Percentiles rank a stretch among this genome's conserved stretches.
phyloP scores from a whole-genome alignment of 1,140 invertebrate genomes.

The Laupala kohalensis region DNA sequence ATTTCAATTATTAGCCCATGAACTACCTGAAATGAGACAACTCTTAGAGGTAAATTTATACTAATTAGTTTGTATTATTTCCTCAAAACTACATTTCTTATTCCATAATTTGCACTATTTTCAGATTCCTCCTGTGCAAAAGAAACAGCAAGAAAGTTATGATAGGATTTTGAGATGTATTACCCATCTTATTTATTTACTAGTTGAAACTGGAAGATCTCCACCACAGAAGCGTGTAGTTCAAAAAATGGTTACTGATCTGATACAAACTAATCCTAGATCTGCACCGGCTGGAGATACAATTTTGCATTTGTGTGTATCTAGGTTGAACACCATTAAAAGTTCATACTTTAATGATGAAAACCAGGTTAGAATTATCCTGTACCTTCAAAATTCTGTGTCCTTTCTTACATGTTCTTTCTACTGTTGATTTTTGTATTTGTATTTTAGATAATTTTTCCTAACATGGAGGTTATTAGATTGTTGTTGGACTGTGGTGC shows the following conservation, averaged over 20 bases:
- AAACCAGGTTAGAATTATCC: slow-evolving; percentile 32
- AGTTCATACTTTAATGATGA: slow-evolving; percentile 65
- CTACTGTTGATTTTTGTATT: background rate
- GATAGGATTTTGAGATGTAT: slow-evolving; percentile 66
- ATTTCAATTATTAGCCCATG: slow-evolving; percentile 47
- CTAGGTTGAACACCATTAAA: slow-evolving; percentile 62
- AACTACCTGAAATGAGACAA: slow-evolving; percentile 34
- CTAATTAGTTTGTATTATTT: background rate
- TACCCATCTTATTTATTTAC: slow-evolving; percentile 65
- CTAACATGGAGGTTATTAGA: slow-evolving; percentile 48
- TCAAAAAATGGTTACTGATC: slow-evolving; percentile 21
- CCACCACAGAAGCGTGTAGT: slow-evolving; percentile 31
- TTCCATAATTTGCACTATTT: slow-evolving; percentile 7
- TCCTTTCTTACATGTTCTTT: background rate
- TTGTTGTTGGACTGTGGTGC: slow-evolving; percentile 63
- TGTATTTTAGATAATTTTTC: slow-evolving; percentile 50
- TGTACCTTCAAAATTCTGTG: background rate
- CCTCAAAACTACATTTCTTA: background rate
- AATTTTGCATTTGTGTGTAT: slow-evolving; percentile 67
- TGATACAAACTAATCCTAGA: slow-evolving; percentile 49
- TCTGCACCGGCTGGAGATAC: slow-evolving; percentile 61
- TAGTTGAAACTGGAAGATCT: slow-evolving; percentile 45
- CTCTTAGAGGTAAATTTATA: slow-evolving; percentile 36
- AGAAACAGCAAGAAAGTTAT: slow-evolving; percentile 67
- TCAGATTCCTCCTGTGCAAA: slow-evolving; percentile 52